Conservation (phyloP, 1,140 invertebrate species). For the Zaprionus taronus region DNA sequence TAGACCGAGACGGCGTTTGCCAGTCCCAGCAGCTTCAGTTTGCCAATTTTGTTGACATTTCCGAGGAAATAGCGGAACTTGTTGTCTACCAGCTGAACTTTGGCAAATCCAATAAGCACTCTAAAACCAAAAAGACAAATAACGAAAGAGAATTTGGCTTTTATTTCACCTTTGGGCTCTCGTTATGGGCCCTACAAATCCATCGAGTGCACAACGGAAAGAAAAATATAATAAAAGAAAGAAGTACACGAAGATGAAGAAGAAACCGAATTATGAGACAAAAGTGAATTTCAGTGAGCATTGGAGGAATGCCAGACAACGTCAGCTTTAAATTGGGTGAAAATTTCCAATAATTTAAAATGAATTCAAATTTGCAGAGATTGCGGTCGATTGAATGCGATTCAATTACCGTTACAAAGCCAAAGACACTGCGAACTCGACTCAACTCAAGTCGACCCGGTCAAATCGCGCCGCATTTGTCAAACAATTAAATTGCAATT, state of each 20-base stretch:
- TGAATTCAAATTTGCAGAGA: slow-evolving; percentile 41
- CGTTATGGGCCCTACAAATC: slow-evolving; percentile 30
- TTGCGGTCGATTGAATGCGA: slow-evolving; percentile 37
- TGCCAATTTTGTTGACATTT: slow-evolving; percentile 31
- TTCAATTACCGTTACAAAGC: slow-evolving; percentile 35
- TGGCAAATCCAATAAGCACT: slow-evolving; percentile 67
- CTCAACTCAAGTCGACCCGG: background rate
- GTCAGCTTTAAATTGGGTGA: background rate
- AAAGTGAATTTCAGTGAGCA: slow-evolving; percentile 20
- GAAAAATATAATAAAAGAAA: slow-evolving; percentile 13
- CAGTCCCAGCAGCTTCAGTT: slow-evolving; percentile 5
- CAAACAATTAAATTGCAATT: slow-evolving; percentile 71
- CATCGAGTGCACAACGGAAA: slow-evolving; percentile 6
- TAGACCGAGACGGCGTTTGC: background rate
- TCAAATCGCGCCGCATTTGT: slow-evolving; percentile 34
- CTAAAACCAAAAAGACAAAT: slow-evolving; percentile 46
- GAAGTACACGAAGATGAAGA: slow-evolving; percentile 12
- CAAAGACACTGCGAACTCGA: background rate
- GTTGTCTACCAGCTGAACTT: slow-evolving; percentile 37
- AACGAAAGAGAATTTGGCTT: slow-evolving; percentile 17
- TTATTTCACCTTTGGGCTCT: slow-evolving; percentile 55
- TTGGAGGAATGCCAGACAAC: background rate
- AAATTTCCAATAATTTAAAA: slow-evolving; percentile 41
- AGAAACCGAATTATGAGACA: slow-evolving; percentile 13
- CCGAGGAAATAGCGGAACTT: slow-evolving; percentile 15